Conservation (phyloP, 1,140 invertebrate species). For the Caenorhabditis inopinata region DNA sequence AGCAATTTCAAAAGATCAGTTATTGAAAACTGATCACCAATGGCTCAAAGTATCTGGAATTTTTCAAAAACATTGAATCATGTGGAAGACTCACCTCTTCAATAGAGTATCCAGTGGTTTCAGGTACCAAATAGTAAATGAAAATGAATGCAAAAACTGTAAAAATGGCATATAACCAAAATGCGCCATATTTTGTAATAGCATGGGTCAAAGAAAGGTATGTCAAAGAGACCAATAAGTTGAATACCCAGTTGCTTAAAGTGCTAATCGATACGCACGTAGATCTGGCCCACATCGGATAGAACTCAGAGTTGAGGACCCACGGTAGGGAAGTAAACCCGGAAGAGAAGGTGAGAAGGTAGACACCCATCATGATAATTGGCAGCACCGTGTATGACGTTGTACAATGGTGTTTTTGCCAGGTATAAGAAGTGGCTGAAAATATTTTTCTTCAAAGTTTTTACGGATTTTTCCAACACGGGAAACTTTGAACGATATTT, state of each 20-base stretch:
- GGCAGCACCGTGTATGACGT: slow-evolving; percentile 56
- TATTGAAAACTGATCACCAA: no score
- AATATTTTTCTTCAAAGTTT: neutral
- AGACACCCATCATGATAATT: slow-evolving; percentile 61
- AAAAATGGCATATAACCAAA: slow-evolving; percentile 66
- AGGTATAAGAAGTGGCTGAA: slow-evolving; percentile 6
- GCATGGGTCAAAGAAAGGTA: slow-evolving; percentile 71
- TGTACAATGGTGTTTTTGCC: slow-evolving; percentile 43
- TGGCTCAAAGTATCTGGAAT: no score
- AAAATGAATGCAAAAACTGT: slow-evolving; percentile 77
- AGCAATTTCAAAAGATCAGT: no score
- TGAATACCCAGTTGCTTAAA: slow-evolving; percentile 72
- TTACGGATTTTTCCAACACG: no score
- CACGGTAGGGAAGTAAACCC: slow-evolving; percentile 75
- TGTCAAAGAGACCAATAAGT: slow-evolving; percentile 72
- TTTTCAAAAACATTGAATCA: no score
- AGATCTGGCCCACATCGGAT: slow-evolving; percentile 72
- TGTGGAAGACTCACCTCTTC: slow-evolving; percentile 76
- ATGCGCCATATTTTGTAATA: slow-evolving; percentile 69
- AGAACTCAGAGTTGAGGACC: slow-evolving; percentile 75
- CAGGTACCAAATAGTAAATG: slow-evolving; percentile 80
- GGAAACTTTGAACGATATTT: no score
- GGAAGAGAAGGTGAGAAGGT: slow-evolving; percentile 54
- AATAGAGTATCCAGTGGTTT: slow-evolving; percentile 79
- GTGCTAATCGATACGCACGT: slow-evolving; percentile 71